Conservation (phyloP, 2,797 vertebrate genomes). For the Squalus acanthias region DNA sequence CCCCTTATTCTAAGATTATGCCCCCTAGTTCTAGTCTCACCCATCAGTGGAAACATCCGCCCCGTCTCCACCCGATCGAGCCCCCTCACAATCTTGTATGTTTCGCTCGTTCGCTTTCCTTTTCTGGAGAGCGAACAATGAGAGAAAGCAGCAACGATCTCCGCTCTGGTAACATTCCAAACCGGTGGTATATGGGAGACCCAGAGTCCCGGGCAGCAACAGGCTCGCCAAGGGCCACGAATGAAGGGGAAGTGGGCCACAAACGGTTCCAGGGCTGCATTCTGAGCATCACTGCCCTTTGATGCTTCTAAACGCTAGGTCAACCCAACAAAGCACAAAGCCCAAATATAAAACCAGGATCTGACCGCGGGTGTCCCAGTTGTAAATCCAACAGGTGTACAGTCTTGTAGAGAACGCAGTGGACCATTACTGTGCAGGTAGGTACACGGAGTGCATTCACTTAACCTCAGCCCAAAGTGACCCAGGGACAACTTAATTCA, state of each 20-base stretch:
- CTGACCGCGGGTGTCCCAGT: neutral
- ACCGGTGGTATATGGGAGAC: neutral
- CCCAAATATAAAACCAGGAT: neutral
- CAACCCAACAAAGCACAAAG: neutral
- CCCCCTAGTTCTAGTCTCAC: no score
- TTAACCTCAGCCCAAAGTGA: neutral
- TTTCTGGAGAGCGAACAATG: neutral
- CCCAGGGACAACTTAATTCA: neutral
- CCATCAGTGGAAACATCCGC: no score
- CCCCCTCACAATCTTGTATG: no score
- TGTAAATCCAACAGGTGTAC: neutral
- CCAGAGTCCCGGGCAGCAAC: neutral
- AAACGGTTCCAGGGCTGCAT: neutral
- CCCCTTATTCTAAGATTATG: no score
- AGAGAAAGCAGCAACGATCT: neutral
- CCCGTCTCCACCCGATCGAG: no score
- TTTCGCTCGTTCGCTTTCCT: neutral
- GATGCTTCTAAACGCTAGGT: neutral
- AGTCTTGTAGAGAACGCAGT: neutral
- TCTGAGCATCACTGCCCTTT: neutral
- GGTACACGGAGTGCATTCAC: neutral
- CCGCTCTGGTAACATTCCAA: neutral
- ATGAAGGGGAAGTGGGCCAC: neutral
- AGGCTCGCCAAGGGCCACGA: neutral
- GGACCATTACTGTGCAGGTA: neutral